Base-by-base conservation (phyloP, 1,140 invertebrate genomes). In the Ectropis grisescens region DNA sequence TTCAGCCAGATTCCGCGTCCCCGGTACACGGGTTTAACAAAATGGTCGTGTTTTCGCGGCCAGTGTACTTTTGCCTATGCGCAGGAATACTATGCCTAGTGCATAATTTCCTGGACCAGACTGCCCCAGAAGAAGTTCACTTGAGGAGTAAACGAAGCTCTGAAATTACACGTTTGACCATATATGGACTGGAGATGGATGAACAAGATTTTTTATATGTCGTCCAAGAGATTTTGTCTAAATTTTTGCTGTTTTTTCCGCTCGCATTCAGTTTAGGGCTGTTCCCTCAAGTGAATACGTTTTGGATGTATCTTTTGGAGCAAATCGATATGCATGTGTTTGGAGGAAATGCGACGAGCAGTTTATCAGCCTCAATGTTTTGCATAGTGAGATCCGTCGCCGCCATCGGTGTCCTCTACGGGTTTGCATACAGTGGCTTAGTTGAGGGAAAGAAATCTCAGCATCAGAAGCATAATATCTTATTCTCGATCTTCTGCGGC, bases 21-120 rank as follows among this genome's bases (percentile, higher is more conserved):
- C 97, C 98, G 0, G 97, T 97, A 9, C 97, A 99, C 78, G 97
- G 98, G 1, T 99, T 97, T 67, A 99, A 99, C 80, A 90, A 95
- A 51, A 90, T 98, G 35, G 95, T 98, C 12, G 91, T 95, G 13
- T 98, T 97, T 57, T 93, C 91, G 0, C 87, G 97, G 37, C 94
- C 98, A 8, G 91, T 98, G 11, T 99, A 99, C 70, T 99, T 98
- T 70, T 95, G 94, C 58, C 42, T 98, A 10, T 94, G 92, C 64
- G 90, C 91, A 19, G 86, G 87, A 9, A 69, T 94, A 37, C 84
- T 96, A 34, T 84, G 94, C 32, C 67, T 89, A 2, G 83, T 93
- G 56, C 82, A 95, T 76, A 69, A 76, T 52, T 65, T 82, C 66
- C 29, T 84, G 72, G 45, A 84, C 69, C 50, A 81, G 30, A 72